phyloP scores from a whole-genome alignment of 2,888 invertebrate genomes.

The Acronicta aceris region DNA sequence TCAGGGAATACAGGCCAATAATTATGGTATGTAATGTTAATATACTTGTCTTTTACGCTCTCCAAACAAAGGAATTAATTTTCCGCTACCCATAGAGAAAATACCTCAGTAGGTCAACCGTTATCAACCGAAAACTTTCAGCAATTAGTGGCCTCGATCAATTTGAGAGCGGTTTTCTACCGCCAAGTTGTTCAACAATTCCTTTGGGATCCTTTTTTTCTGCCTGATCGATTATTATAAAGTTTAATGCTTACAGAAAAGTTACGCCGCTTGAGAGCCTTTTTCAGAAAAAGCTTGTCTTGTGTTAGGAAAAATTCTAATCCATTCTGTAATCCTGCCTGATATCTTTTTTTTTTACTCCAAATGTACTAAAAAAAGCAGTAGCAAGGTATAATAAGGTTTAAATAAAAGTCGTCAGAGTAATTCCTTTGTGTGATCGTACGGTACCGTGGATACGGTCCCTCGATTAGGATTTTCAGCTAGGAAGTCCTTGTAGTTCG shows the following conservation, averaged over 20 bases:
- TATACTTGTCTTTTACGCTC: neutral
- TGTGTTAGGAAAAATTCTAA: conserved; percentile 30
- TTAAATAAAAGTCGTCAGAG: too few relatives aligned
- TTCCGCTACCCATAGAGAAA: conserved; percentile 2
- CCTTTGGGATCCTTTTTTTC: conserved; percentile 61
- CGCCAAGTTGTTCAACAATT: conserved; percentile 63
- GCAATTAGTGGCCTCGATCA: conserved; percentile 63
- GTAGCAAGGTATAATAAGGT: too few relatives aligned
- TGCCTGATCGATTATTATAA: conserved; percentile 66
- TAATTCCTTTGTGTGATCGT: too few relatives aligned
- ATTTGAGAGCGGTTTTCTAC: conserved; percentile 67
- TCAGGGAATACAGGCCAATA: too few relatives aligned
- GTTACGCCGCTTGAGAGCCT: conserved; percentile 40
- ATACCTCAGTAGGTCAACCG: conserved; percentile 23
- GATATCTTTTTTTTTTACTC: conserved; percentile 34
- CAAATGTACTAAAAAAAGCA: too few relatives aligned
- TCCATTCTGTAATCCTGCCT: conserved; percentile 27
- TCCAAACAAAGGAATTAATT: conserved; percentile 30
- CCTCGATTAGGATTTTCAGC: too few relatives aligned
- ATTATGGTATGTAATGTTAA: too few relatives aligned
- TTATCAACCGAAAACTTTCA: conserved; percentile 36
- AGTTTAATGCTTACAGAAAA: conserved; percentile 20
- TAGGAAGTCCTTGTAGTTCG: too few relatives aligned
- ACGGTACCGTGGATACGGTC: too few relatives aligned
- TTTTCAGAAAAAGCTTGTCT: conserved; percentile 13